Evolutionary conservation across 2,113 vertebrate species (phyloP), one percentile per base, ranked within the genome.

Genomic region (Ciconia maguari): DNA sequence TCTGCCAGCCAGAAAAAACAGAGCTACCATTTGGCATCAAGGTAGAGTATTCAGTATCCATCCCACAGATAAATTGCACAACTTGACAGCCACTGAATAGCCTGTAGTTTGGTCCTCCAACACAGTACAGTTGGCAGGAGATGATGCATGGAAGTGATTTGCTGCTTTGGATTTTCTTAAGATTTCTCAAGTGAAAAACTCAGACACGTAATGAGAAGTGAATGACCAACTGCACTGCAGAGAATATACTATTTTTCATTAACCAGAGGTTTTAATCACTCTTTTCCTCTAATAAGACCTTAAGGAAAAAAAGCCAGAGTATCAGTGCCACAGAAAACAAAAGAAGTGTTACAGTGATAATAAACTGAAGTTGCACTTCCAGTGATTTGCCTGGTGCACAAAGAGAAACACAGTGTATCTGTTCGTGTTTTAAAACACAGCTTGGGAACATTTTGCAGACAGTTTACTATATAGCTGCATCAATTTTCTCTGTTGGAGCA

Each of bases 381-480:
- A 72, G 41, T 52, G 61, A 78, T 79, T 87, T 62, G 48, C 36
- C 24, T 44, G 52, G 21, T 76, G 49, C 70, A 65, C 21, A 19
- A 84, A 81, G 2, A 65, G 48, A 95, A 94, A 71, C 55, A 68
- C 22, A 55, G 61, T 1, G 4, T 78, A 48, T 69, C 57, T 48
- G 61, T 13, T 72, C 16, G 3, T 57, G 52, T 16, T 83, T 75
- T 94, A 76, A 96, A 94, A 65, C 72, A 70, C 51, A 87, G 83
- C 60, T 69, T 93, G 80, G 78, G 84, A 96, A 61, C 36, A 36
- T 77, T 91, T 83, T 83, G 48, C 89, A 80, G 70, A 79, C 77
- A 90, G 90, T 79, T 96, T 83, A 91, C 80, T 78, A 55, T 7
- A 51, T 44, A 91, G 85, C 61, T 82, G 66, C 55, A 93, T 60